Evolutionary conservation across 64 coral and sea anemone genomes (phyloP).

Genomic region (Porites australiensis): DNA sequence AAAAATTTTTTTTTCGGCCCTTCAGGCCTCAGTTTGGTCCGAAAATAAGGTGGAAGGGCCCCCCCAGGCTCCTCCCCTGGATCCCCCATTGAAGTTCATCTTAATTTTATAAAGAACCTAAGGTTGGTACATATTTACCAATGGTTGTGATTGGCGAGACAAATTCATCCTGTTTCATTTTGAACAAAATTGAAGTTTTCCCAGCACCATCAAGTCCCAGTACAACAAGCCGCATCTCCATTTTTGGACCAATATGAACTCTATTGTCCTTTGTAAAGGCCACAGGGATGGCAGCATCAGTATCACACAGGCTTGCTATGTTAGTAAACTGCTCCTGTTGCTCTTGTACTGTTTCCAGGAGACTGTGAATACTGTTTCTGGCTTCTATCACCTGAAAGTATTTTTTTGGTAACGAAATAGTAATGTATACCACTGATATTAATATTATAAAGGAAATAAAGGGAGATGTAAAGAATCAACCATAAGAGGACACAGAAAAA

Average conservation of each 20-base stretch:
- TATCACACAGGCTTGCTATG: conserved; percentile 87
- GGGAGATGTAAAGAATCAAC: too few species aligned
- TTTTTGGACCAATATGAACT: conserved; percentile 97
- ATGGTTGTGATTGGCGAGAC: conserved; percentile 96
- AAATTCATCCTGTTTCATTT: conserved; percentile 99
- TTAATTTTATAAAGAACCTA: too few species aligned
- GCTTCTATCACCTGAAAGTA: conserved; percentile 87
- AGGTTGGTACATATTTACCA: conserved; percentile 52
- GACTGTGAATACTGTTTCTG: conserved; percentile 84
- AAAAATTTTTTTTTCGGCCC: too few species aligned
- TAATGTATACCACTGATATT: too few species aligned
- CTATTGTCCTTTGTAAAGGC: conserved; percentile 99
- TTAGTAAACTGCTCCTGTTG: conserved; percentile 98
- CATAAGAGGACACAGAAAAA: too few species aligned
- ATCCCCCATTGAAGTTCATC: too few species aligned
- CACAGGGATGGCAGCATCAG: conserved; percentile 94
- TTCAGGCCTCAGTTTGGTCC: too few species aligned
- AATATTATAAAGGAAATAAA: too few species aligned
- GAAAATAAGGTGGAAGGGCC: too few species aligned
- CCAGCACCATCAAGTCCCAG: conserved; percentile 97
- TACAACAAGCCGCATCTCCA: conserved; percentile 98
- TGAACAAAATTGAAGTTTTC: conserved; percentile 98
- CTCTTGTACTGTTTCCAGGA: conserved; percentile 97
- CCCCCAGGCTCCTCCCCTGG: too few species aligned
- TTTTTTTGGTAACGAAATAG: too few species aligned